A percentile compares a stretch with the other conserved stretches of the same genome.
Conservation (phyloP, 2,888 invertebrate species). For the Muscina levida region DNA sequence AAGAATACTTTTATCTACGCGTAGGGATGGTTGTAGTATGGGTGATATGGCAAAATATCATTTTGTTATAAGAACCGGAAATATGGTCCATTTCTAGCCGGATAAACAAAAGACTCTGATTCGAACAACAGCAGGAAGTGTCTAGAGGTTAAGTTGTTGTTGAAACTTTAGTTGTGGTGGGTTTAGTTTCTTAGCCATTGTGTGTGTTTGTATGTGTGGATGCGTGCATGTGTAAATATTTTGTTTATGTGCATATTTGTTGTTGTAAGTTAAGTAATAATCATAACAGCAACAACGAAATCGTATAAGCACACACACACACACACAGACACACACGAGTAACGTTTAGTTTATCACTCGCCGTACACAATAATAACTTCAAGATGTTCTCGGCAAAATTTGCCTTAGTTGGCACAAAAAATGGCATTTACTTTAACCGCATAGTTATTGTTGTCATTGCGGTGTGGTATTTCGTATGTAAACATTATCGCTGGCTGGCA, state of each 20-base stretch:
- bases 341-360: no score
- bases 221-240: background rate
- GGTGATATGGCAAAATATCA: slow-evolving; percentile 13
- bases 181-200: background rate
- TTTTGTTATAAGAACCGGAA: background rate
- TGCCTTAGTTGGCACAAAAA: no score
- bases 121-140: no score
- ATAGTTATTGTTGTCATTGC: background rate
- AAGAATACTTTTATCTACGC: no score
- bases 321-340: no score
- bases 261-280: background rate
- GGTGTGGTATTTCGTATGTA: background rate
- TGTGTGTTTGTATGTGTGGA: no score
- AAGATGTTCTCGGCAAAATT: no score
- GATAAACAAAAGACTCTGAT: no score
- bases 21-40: no score
- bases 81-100: background rate
- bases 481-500: no score
- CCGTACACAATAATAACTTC: no score
- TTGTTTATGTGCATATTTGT: background rate
- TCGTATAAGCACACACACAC: background rate
- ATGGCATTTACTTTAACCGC: background rate
- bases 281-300: slow-evolving; percentile 1
- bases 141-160: background rate
- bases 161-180: background rate